These are phyloP conservation scores for Epinephelus fuscoguttatus DNA, from an alignment of 2,113 vertebrate genomes.

Conservation along the genomic window DNA sequence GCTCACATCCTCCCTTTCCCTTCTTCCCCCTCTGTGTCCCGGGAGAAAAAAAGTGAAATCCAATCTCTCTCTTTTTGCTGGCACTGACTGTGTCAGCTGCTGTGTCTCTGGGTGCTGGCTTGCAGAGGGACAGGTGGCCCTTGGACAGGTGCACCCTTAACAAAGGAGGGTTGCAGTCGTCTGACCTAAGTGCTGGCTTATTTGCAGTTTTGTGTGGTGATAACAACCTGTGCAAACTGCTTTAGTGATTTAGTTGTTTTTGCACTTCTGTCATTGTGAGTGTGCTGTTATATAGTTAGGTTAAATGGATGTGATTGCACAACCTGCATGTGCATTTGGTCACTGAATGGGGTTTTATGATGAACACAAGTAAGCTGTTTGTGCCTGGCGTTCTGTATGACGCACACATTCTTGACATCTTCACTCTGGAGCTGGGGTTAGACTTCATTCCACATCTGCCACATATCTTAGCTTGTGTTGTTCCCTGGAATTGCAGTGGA, in stretches of 20 bases:
- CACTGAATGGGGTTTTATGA: background rate
- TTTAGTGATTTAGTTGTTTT: background rate
- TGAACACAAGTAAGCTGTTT: background rate
- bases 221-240: background rate
- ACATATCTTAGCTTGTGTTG: background rate
- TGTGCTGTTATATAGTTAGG: background rate
- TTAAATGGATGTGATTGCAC: background rate
- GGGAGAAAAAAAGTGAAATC: constrained; percentile 63
- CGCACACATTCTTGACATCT: constrained; percentile 7
- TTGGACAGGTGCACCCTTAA: constrained; percentile 70
- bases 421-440: background rate
- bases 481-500: constrained; percentile 8
- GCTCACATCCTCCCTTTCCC: constrained; percentile 61
- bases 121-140: constrained; percentile 69
- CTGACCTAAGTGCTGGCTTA: constrained; percentile 4
- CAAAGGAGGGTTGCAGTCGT: constrained; percentile 51
- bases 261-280: background rate
- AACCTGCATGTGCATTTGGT: background rate
- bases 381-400: background rate
- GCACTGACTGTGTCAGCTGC: constrained; percentile 71
- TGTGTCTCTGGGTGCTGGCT: constrained; percentile 47
- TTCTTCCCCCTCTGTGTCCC: constrained; percentile 33
- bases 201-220: background rate
- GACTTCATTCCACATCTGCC: background rate
- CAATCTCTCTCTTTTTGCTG: constrained; percentile 45